phyloP scores from a whole-genome alignment of 2,797 vertebrate genomes.

The Parambassis ranga region DNA sequence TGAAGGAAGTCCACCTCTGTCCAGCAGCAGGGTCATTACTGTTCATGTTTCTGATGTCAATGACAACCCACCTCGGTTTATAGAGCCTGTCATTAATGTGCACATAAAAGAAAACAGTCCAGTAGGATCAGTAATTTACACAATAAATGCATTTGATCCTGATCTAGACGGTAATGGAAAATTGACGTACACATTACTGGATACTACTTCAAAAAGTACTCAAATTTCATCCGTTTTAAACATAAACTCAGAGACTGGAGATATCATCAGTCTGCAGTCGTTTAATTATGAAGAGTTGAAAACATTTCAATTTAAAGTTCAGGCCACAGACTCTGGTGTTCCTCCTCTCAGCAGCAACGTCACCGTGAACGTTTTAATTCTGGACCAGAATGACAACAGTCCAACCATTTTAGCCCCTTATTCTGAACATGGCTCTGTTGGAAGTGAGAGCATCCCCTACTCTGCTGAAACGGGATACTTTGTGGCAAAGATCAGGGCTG shows the following conservation, averaged over 20 bases:
- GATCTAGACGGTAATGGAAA: constrained; percentile 78
- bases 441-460: constrained; percentile 81
- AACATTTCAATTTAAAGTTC: not conserved
- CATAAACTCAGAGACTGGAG: constrained; percentile 68
- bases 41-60: constrained; percentile 87
- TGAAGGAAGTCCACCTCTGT: constrained; percentile 82
- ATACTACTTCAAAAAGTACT: constrained; percentile 72
- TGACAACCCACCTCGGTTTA: constrained; percentile 86
- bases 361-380: not conserved
- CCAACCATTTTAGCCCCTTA: too few species aligned
- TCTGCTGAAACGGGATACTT: constrained; percentile 67
- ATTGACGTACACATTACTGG: constrained; percentile 79
- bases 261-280: constrained; percentile 57
- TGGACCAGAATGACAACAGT: not conserved
- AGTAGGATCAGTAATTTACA: constrained; percentile 73
- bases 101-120: constrained; percentile 87
- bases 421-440: too few species aligned
- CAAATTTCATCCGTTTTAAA: constrained; percentile 69
- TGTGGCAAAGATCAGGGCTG: constrained; percentile 67
- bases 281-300: constrained; percentile 24
- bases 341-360: not conserved
- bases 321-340: not conserved
- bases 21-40: constrained; percentile 77
- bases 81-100: constrained; percentile 76
- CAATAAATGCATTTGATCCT: constrained; percentile 80